Evolutionary conservation across 2,888 invertebrate genomes (phyloP).

Genomic region (Trachelus stipa): DNA sequence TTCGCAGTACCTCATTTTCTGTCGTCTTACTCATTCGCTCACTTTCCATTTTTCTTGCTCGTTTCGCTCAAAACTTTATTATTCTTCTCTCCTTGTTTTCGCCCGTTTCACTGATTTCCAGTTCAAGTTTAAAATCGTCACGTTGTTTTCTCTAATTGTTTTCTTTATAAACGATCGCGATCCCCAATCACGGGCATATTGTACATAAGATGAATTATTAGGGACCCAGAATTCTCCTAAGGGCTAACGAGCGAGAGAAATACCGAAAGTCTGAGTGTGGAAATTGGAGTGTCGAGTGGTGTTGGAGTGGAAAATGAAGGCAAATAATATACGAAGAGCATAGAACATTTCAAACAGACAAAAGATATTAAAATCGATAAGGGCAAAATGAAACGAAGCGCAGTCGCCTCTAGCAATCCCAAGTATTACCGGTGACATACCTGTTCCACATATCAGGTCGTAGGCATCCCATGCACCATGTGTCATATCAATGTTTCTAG

Average conservation of each 20-base stretch:
- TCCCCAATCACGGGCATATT: not conserved
- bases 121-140: not conserved
- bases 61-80: not conserved
- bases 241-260: not conserved
- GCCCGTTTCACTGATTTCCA: not conserved
- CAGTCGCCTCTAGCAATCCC: constrained; percentile 58
- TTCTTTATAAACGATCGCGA: not conserved
- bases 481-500: constrained; percentile 64
- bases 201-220: not conserved
- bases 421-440: constrained; percentile 63
- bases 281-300: not conserved
- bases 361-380: not conserved
- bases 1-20: not conserved
- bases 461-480: constrained; percentile 57
- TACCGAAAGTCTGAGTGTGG: not conserved
- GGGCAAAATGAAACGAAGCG: constrained; percentile 52
- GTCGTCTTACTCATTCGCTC: not conserved
- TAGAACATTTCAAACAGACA: not conserved
- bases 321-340: not conserved
- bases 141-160: not conserved
- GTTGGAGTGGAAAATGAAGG: not conserved
- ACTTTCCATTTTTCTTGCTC: not conserved
- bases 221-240: not conserved
- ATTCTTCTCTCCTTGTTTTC: not conserved
- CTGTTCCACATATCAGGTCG: constrained; percentile 64